phyloP scores from a whole-genome alignment of 2,113 vertebrate genomes.

The Sialia sialis region DNA sequence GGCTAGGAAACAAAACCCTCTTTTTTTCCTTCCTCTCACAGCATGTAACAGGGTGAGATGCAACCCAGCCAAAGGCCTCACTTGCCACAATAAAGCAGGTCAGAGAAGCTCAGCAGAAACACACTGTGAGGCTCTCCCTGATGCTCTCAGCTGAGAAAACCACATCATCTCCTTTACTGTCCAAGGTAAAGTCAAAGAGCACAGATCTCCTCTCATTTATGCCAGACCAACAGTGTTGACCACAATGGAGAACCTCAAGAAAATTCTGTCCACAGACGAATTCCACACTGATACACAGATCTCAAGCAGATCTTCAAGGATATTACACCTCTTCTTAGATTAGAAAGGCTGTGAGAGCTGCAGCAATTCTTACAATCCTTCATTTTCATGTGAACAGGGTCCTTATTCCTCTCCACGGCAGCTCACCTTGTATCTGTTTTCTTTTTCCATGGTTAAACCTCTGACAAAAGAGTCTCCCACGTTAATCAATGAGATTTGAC shows the following conservation, averaged over 20 bases:
- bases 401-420: neutral
- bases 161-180: neutral
- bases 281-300: neutral
- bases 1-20: neutral
- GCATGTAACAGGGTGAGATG: neutral
- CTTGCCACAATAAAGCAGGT: neutral
- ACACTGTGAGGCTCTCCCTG: neutral
- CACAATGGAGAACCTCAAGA: neutral
- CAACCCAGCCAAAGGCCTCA: neutral
- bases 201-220: neutral
- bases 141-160: neutral
- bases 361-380: neutral
- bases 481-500: neutral
- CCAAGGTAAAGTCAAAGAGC: neutral
- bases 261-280: neutral
- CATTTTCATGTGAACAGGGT: neutral
- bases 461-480: neutral
- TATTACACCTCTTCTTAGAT: neutral
- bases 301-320: neutral
- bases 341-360: neutral
- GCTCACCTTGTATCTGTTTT: constrained; percentile 13
- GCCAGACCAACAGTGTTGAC: neutral
- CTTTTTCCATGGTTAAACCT: neutral
- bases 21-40: neutral
- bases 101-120: neutral